Conservation (phyloP, 2,888 invertebrate species). For the Punctoribates punctum region DNA sequence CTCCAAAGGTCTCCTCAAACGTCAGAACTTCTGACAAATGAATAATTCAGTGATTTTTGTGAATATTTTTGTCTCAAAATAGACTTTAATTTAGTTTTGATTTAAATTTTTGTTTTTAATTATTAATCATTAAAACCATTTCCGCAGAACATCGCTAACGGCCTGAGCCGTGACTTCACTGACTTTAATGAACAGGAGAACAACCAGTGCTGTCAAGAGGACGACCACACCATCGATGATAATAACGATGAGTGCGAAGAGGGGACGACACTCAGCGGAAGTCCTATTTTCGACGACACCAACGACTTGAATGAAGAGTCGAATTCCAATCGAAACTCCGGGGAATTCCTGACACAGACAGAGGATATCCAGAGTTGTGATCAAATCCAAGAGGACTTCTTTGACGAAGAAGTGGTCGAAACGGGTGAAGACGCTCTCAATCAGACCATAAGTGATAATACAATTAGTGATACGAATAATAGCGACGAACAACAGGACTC, state of each 20-base stretch:
- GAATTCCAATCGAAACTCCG: neutral
- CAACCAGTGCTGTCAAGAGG: slow-evolving; percentile 7
- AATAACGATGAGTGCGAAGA: slow-evolving; percentile 17
- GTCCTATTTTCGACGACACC: neutral
- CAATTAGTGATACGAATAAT: slow-evolving; percentile 32
- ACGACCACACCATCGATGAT: neutral
- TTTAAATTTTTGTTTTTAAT: neutral
- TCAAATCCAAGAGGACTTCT: neutral
- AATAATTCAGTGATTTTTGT: neutral
- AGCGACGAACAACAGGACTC: neutral
- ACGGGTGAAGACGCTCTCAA: neutral
- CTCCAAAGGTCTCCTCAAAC: no score
- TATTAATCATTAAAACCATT: no score
- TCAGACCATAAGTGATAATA: neutral
- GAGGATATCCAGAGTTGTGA: neutral
- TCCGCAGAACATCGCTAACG: neutral
- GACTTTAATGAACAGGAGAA: neutral
- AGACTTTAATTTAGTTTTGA: neutral
- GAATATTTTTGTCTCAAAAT: slow-evolving; percentile 1
- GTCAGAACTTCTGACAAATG: no score
- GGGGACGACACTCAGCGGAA: neutral
- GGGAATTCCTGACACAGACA: neutral
- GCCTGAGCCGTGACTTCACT: neutral
- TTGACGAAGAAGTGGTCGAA: neutral
- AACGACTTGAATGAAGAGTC: neutral